Evolutionary conservation across 2,113 vertebrate species (phyloP).

Genomic region (Grammomys dolichurus): DNA sequence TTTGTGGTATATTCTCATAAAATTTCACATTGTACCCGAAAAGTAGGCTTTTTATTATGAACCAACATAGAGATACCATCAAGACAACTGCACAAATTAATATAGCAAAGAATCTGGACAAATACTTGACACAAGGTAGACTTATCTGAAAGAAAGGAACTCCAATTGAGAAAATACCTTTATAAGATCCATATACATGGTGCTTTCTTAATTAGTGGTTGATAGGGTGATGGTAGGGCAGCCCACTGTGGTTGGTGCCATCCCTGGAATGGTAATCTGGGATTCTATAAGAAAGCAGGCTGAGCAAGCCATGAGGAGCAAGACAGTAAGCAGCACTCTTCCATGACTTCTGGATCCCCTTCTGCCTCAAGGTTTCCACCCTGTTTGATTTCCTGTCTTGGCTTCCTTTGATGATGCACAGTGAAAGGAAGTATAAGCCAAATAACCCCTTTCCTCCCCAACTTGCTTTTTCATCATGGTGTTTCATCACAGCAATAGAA

Average conservation of each 20-base stretch:
- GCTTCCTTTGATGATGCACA: neutral
- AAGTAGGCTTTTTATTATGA: neutral
- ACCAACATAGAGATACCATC: neutral
- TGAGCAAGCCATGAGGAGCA: neutral
- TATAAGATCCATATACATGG: neutral
- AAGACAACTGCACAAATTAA: neutral
- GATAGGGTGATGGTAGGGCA: neutral
- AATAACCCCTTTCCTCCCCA: neutral
- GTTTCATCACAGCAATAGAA: neutral
- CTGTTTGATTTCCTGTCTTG: neutral
- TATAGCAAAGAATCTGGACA: neutral
- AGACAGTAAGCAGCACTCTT: neutral
- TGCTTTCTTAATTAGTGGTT: neutral
- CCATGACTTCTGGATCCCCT: neutral
- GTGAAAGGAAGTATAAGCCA: neutral
- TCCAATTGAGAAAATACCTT: neutral
- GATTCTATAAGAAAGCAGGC: neutral
- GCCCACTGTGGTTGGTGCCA: neutral
- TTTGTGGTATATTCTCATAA: neutral
- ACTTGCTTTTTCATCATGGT: neutral
- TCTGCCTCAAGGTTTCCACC: neutral
- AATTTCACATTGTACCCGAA: neutral
- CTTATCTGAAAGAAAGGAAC: neutral
- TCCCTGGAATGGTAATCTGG: neutral
- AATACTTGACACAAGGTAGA: neutral